A percentile compares a stretch with the other conserved stretches of the same genome.
Evolutionary conservation across 2,888 invertebrate species (phyloP).

Genomic region (Polyploca ridens): DNA sequence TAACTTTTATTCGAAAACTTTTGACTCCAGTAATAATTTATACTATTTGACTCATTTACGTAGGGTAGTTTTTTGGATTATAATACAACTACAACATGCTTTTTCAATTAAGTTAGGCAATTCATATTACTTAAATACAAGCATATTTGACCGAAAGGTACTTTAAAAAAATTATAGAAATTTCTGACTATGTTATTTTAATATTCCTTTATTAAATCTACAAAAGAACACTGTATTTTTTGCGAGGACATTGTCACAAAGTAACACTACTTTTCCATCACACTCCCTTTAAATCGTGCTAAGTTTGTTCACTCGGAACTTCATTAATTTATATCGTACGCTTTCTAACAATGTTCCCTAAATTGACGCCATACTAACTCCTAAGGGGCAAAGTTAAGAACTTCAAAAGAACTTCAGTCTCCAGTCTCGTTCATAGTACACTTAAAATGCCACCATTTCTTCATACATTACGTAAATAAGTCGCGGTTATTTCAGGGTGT

Average conservation of each 20-base stretch:
- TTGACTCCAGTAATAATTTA: not conserved
- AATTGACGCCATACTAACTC: conserved; percentile 50
- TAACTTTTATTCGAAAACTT: not conserved
- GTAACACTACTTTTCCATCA: conserved; percentile 13
- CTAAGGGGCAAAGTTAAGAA: conserved; percentile 56
- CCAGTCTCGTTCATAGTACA: conserved; percentile 23
- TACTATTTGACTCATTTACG: not conserved
- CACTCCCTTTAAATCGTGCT: conserved; percentile 32
- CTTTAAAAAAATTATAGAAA: no score
- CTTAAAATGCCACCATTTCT: conserved; percentile 25
- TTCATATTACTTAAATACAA: no score
- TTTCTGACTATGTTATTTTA: not conserved
- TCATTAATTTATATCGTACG: conserved; percentile 63
- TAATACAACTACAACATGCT: not conserved
- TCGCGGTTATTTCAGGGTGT: conserved; percentile 14
- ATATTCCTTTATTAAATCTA: not conserved
- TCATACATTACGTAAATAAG: conserved; percentile 28
- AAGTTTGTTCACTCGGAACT: conserved; percentile 50
- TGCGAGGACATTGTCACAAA: not conserved
- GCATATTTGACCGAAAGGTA: no score
- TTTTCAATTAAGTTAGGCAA: no score
- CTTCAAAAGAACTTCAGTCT: conserved; percentile 45
- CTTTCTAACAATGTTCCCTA: conserved; percentile 48
- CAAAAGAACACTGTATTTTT: conserved; percentile 8
- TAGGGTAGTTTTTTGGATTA: not conserved